Percentiles rank a stretch among this genome's conserved stretches.
Evolutionary conservation across 1,140 invertebrate species (phyloP).

Genomic region (Drosophila ercepeae): DNA sequence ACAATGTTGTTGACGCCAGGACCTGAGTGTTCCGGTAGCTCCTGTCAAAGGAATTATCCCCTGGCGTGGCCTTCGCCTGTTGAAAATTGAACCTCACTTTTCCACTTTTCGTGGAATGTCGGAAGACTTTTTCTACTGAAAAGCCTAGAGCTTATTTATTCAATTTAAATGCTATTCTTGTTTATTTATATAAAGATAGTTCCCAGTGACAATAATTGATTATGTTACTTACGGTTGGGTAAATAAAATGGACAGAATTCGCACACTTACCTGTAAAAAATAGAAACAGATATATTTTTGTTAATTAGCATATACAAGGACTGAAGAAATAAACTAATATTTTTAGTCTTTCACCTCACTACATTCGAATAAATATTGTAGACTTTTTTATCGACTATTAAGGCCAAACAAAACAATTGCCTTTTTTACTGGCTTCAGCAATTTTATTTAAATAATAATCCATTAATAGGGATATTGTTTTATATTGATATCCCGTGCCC

Average conservation of each 20-base stretch:
- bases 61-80: slow-evolving; percentile 10
- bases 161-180: not conserved
- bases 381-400: not conserved
- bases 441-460: no score
- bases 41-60: slow-evolving; percentile 57
- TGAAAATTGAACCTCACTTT: slow-evolving; percentile 39
- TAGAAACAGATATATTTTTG: not conserved
- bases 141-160: slow-evolving; percentile 21
- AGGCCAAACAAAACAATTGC: no score
- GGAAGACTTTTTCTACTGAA: not conserved
- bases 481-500: not conserved
- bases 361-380: not conserved
- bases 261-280: not conserved
- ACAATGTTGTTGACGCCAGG: slow-evolving; percentile 59
- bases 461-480: not conserved
- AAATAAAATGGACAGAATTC: not conserved
- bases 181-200: not conserved
- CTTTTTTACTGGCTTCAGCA: not conserved
- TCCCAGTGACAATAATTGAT: not conserved
- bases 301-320: not conserved
- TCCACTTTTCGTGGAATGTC: not conserved
- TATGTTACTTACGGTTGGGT: not conserved
- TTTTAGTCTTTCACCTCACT: not conserved
- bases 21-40: slow-evolving; percentile 14
- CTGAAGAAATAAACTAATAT: not conserved